Evolutionary conservation across 2,797 vertebrate genomes (phyloP).

Genomic region (Alcedo quadribrachys): DNA sequence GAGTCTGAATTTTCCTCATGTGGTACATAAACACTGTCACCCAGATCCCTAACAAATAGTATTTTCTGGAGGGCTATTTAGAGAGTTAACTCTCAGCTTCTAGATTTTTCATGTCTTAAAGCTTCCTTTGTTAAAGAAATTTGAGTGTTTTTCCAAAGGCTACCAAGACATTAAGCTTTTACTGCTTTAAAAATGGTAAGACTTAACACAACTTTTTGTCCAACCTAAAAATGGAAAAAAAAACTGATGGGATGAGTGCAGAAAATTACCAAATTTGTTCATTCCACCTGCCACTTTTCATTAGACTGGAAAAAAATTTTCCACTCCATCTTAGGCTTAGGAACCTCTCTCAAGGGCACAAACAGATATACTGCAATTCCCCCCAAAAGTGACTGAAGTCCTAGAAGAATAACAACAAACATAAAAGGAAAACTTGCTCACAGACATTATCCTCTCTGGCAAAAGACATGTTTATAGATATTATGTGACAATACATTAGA

Average conservation of each 20-base stretch:
- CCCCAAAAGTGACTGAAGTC: not conserved
- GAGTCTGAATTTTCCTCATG: not conserved
- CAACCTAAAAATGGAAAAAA: not conserved
- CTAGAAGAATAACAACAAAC: not conserved
- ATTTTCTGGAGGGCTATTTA: not conserved
- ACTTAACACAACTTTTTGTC: not conserved
- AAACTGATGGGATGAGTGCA: fast-evolving
- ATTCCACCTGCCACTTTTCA: not conserved
- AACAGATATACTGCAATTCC: not conserved
- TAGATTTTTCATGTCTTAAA: not conserved
- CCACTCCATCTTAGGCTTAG: not conserved
- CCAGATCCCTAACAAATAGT: not conserved
- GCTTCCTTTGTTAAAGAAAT: not conserved
- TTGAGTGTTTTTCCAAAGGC: not conserved
- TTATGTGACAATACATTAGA: not conserved
- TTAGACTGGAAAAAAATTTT: not conserved
- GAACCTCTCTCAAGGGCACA: not conserved
- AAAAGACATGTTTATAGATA: not conserved
- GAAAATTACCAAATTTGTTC: not conserved
- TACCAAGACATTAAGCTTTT: not conserved
- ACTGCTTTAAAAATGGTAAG: not conserved
- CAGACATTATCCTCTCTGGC: not conserved
- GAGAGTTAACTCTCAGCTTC: not conserved
- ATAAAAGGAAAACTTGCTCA: not conserved
- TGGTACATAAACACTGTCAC: not conserved